Conservation (phyloP, 2,888 invertebrate genomes). For the Polyploca ridens region DNA sequence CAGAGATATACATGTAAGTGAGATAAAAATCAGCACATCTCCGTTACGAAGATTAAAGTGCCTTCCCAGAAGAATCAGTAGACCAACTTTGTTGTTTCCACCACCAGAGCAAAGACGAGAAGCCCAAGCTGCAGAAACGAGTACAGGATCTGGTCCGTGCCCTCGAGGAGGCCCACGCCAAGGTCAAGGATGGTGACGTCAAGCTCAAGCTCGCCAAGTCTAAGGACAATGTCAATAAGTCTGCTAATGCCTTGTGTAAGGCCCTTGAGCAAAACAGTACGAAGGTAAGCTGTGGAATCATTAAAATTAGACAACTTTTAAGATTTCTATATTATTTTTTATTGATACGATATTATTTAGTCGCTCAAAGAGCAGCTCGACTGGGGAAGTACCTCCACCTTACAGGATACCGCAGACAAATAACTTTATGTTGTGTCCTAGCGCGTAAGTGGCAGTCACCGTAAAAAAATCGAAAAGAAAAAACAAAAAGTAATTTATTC, state of each 20-base stretch:
- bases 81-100: background rate
- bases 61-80: background rate
- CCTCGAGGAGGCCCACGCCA: conserved; percentile 37
- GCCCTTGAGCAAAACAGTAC: conserved; percentile 24
- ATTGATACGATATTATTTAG: too few species aligned
- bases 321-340: too few species aligned
- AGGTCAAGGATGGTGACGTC: conserved; percentile 19
- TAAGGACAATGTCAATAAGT: conserved; percentile 27
- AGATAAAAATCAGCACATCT: too few species aligned
- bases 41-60: background rate
- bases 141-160: conserved; percentile 44
- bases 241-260: conserved; percentile 28
- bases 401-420: too few species aligned
- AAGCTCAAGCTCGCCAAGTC: conserved; percentile 30
- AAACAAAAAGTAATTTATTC: too few species aligned
- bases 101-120: conserved; percentile 50
- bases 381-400: too few species aligned
- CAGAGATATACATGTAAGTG: too few species aligned
- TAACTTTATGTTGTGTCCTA: too few species aligned
- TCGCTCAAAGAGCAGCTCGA: too few species aligned
- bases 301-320: background rate
- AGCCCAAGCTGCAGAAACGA: conserved; percentile 36
- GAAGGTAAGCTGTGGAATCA: conserved; percentile 33
- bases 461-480: too few species aligned
- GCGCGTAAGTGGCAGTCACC: too few species aligned